phyloP scores from a whole-genome alignment of 2,888 invertebrate genomes.

The Nemapogon koenigi region DNA sequence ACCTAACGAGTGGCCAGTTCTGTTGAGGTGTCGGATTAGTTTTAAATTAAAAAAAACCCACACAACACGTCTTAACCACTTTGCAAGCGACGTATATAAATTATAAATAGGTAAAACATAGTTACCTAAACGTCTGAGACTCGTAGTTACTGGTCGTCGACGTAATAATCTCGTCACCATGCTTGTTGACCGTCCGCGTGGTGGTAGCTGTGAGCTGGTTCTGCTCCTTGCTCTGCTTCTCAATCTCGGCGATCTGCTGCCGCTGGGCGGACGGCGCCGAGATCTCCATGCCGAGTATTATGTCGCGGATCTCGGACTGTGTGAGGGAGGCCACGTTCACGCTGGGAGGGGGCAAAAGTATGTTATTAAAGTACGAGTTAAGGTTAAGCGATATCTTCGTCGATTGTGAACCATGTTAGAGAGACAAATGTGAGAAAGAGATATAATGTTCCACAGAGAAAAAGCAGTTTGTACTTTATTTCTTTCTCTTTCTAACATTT shows the following conservation, averaged over 20 bases:
- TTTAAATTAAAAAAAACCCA: no score
- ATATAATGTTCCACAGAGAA: no score
- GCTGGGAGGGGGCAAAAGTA: slow-evolving; percentile 35
- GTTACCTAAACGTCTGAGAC: slow-evolving; percentile 86
- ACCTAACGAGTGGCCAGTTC: no score
- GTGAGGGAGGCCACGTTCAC: slow-evolving; percentile 99
- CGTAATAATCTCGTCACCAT: slow-evolving; percentile 99
- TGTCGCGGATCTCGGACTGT: slow-evolving; percentile 98
- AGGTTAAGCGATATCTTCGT: no score
- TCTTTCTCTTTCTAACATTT: no score
- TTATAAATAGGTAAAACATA: not conserved
- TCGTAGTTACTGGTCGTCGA: slow-evolving; percentile 99
- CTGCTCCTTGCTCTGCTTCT: slow-evolving; percentile 99
- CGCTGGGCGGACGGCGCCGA: slow-evolving; percentile 98
- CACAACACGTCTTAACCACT: no score
- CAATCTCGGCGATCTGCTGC: slow-evolving; percentile 99
- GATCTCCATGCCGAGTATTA: slow-evolving; percentile 99
- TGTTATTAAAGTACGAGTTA: no score
- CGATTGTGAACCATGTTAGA: no score
- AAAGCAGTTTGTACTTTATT: no score
- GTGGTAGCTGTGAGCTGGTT: slow-evolving; percentile 98
- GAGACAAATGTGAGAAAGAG: no score
- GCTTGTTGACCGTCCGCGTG: slow-evolving; percentile 97
- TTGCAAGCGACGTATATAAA: no score
- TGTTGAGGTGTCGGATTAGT: no score